These are phyloP conservation scores for Gastrophysa polygoni DNA, from an alignment of 2,888 invertebrate genomes.

Conservation along the genomic window DNA sequence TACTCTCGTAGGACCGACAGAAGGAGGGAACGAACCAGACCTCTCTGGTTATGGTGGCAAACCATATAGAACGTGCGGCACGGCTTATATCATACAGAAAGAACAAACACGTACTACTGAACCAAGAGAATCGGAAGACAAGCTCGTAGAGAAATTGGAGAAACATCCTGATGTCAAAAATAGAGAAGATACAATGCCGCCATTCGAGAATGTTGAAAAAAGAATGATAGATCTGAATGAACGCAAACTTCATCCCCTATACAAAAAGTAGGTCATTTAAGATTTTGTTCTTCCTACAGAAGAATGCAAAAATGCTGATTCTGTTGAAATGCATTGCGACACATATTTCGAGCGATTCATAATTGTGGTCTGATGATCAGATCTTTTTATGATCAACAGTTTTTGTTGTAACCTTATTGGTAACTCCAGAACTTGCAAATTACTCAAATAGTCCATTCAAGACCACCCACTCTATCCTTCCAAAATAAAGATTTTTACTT, in stretches of 20 bases:
- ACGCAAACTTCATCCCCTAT: constrained; percentile 51
- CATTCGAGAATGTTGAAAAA: constrained; percentile 47
- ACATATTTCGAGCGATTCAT: too few species aligned
- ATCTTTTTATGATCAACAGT: too few species aligned
- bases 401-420: too few species aligned
- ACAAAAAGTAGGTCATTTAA: constrained; percentile 43
- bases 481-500: too few species aligned
- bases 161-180: constrained; percentile 47
- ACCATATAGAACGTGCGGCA: constrained; percentile 49
- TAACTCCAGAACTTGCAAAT: too few species aligned
- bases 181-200: constrained; percentile 50
- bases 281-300: too few species aligned
- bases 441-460: too few species aligned
- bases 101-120: constrained; percentile 37
- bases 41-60: constrained; percentile 45
- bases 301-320: too few species aligned
- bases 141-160: constrained; percentile 46
- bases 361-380: too few species aligned
- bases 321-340: too few species aligned
- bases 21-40: constrained; percentile 38
- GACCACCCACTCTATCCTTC: too few species aligned
- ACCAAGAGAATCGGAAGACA: constrained; percentile 43
- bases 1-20: too few species aligned
- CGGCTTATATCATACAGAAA: constrained; percentile 50
- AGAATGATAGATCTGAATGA: constrained; percentile 49